phyloP scores from a whole-genome alignment of 2,113 vertebrate species.

The Siniperca knerii region DNA sequence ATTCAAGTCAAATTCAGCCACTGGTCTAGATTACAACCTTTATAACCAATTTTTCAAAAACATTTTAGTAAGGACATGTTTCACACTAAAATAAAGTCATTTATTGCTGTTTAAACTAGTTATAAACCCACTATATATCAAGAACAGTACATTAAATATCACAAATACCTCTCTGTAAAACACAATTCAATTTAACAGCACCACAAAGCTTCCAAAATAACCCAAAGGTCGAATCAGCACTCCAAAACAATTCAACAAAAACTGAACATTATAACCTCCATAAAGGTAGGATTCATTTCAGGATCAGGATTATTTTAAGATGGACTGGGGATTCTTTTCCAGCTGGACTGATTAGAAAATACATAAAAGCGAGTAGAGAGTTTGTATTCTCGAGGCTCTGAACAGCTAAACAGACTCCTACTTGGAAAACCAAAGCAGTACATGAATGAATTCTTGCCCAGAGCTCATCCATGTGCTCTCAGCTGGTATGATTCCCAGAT shows the following conservation, averaged over 20 bases:
- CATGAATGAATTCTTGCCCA: not conserved
- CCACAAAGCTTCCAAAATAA: not conserved
- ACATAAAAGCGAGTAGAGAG: not conserved
- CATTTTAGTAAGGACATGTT: not conserved
- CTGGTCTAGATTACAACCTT: too few species aligned
- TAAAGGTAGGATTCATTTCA: too few species aligned
- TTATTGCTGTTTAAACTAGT: too few species aligned
- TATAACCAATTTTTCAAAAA: too few species aligned
- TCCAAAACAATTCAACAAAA: too few species aligned
- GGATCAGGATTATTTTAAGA: not conserved
- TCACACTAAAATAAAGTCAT: not conserved
- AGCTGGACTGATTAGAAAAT: not conserved
- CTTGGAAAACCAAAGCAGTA: not conserved
- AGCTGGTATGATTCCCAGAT: not conserved
- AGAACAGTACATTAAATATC: not conserved
- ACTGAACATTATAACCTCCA: too few species aligned
- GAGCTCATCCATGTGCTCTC: not conserved
- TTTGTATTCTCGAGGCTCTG: not conserved
- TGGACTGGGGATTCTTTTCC: not conserved
- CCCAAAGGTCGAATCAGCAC: not conserved
- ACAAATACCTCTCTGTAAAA: not conserved
- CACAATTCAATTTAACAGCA: not conserved
- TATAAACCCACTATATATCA: too few species aligned
- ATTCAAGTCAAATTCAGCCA: too few species aligned
- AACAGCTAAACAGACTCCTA: too few species aligned